phyloP scores from a whole-genome alignment of 53 echinoderm and acorn worm genomes.

The Mesocentrotus franciscanus region DNA sequence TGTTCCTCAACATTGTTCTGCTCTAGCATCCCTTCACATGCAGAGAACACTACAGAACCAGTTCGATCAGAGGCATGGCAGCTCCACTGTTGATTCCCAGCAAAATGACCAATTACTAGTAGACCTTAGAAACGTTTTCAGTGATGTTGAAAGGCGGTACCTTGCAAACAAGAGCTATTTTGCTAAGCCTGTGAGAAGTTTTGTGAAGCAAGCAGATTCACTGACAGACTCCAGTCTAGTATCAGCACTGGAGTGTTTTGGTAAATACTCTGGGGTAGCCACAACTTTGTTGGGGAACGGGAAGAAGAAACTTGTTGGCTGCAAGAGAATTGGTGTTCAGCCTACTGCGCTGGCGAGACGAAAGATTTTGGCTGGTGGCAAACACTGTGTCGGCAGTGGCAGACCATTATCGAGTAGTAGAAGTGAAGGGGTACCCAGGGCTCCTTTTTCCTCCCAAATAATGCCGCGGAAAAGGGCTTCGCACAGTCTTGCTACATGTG shows the following conservation, averaged over 20 bases:
- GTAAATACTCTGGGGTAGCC: slow-evolving; percentile 19
- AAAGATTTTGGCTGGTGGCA: slow-evolving; percentile 24
- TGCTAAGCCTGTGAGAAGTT: not conserved
- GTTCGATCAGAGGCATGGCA: not conserved
- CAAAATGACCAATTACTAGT: not conserved
- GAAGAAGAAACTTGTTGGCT: not conserved
- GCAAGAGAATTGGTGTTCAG: slow-evolving; percentile 9
- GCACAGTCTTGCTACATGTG: not conserved
- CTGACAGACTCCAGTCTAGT: not conserved
- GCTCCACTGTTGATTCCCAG: not conserved
- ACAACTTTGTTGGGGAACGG: not conserved
- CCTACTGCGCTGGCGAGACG: not conserved
- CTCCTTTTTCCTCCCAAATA: not conserved
- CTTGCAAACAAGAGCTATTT: not conserved
- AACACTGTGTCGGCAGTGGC: not conserved
- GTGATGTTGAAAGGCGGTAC: not conserved
- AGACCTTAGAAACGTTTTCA: not conserved
- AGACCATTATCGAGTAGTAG: not conserved
- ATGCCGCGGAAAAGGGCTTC: not conserved
- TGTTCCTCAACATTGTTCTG: not conserved
- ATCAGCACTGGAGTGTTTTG: slow-evolving; percentile 9
- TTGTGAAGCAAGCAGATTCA: not conserved
- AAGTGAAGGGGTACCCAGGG: not conserved
- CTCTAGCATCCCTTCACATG: not conserved
- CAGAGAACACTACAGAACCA: slow-evolving; percentile 13